Conservation (phyloP, 2,888 invertebrate genomes). For the Parelbella ahira region DNA sequence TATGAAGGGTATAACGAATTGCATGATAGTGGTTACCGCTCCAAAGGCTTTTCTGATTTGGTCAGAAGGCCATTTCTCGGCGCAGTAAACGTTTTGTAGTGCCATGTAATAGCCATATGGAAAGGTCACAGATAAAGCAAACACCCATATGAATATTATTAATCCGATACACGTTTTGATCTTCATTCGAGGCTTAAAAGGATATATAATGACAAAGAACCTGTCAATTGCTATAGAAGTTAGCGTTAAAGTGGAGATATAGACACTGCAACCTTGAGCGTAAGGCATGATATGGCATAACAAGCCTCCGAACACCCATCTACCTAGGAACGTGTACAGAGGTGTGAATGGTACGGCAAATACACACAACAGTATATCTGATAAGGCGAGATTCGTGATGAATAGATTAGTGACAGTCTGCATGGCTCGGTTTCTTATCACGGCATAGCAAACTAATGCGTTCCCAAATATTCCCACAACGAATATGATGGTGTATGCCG, state of each 20-base stretch:
- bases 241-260: constrained; percentile 93
- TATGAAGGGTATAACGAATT: constrained; percentile 92
- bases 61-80: constrained; percentile 90
- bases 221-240: constrained; percentile 96
- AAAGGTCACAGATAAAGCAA: constrained; percentile 88
- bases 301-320: constrained; percentile 91
- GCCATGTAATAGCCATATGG: constrained; percentile 92
- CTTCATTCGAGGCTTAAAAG: constrained; percentile 91
- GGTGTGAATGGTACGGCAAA: constrained; percentile 95
- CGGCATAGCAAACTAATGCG: constrained; percentile 91
- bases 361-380: constrained; percentile 91
- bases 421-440: constrained; percentile 91
- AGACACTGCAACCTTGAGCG: constrained; percentile 92
- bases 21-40: constrained; percentile 88
- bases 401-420: constrained; percentile 96
- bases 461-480: constrained; percentile 90
- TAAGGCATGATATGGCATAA: constrained; percentile 93
- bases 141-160: constrained; percentile 90
- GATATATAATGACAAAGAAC: constrained; percentile 94
- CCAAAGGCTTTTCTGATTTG: constrained; percentile 87
- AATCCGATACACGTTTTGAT: constrained; percentile 86
- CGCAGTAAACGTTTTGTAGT: constrained; percentile 80
- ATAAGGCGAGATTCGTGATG: constrained; percentile 93
- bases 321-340: constrained; percentile 88
- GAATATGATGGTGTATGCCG: constrained; percentile 89